A percentile compares a stretch with the other conserved stretches of the same genome.
phyloP scores from a whole-genome alignment of 1,140 invertebrate genomes.

The Zaprionus kolodkinae region DNA sequence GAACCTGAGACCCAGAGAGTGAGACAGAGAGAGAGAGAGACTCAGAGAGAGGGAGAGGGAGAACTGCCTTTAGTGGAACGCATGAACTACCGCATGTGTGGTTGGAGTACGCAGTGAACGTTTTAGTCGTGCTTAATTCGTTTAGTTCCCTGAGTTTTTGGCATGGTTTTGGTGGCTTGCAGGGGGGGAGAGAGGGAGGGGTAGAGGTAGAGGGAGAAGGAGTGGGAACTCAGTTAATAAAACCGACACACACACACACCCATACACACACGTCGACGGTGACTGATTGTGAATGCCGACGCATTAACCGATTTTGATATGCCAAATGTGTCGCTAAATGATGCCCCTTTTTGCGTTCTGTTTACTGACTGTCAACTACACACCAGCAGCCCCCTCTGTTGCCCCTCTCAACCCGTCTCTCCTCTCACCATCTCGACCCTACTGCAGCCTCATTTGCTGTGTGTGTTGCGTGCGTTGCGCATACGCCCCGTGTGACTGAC shows the following conservation, averaged over 20 bases:
- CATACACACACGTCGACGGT: conserved; percentile 14
- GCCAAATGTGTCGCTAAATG: conserved; percentile 80
- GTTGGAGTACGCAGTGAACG: conserved; percentile 21
- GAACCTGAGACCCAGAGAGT: background rate
- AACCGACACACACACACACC: conserved; percentile 32
- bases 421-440: background rate
- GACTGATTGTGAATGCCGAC: conserved; percentile 72
- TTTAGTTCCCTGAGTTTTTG: conserved; percentile 20
- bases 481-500: conserved; percentile 59
- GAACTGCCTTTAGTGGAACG: conserved; percentile 12
- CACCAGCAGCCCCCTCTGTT: background rate
- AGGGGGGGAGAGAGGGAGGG: background rate
- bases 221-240: conserved; percentile 41
- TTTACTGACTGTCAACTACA: background rate
- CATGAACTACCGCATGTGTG: conserved; percentile 3
- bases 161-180: conserved; percentile 7
- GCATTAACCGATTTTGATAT: conserved; percentile 66
- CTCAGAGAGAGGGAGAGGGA: background rate
- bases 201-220: background rate
- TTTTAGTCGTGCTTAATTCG: conserved; percentile 26
- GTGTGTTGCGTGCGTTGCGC: conserved; percentile 44
- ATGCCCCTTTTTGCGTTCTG: conserved; percentile 63
- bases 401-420: background rate
- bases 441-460: conserved; percentile 1
- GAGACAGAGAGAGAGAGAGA: background rate